Evolutionary conservation across 1,140 invertebrate species (phyloP).

Genomic region (Apis florea): DNA sequence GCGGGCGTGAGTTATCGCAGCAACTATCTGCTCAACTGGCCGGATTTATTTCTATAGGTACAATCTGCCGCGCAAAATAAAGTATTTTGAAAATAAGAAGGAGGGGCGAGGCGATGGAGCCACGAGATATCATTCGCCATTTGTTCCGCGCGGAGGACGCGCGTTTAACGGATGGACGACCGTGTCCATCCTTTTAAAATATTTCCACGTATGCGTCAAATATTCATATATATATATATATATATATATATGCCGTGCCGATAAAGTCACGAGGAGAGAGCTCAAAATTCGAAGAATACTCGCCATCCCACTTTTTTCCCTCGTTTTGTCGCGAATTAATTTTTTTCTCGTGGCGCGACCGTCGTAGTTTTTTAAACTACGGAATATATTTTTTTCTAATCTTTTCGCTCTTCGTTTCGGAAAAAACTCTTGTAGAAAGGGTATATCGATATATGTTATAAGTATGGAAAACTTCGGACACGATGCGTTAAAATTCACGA

Average conservation of each 20-base stretch:
- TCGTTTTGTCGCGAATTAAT: too few relatives aligned
- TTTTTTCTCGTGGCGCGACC: not conserved
- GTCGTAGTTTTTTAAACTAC: too few relatives aligned
- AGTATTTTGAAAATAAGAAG: slow-evolving; percentile 72
- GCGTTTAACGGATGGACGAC: slow-evolving; percentile 26
- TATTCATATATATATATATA: too few relatives aligned
- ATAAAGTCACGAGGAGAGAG: not conserved
- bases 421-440: too few relatives aligned
- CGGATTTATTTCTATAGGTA: slow-evolving; percentile 79
- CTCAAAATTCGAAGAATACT: not conserved
- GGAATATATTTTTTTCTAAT: too few relatives aligned
- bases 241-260: too few relatives aligned
- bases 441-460: too few relatives aligned
- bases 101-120: slow-evolving; percentile 49
- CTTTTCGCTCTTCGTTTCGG: too few relatives aligned
- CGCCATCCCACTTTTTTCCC: too few relatives aligned
- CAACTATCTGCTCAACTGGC: slow-evolving; percentile 75
- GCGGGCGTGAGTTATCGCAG: slow-evolving; percentile 69
- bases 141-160: slow-evolving; percentile 50
- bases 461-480: slow-evolving; percentile 28
- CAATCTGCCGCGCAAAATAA: slow-evolving; percentile 77
- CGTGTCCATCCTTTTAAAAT: not conserved
- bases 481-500: slow-evolving; percentile 42
- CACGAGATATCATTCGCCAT: slow-evolving; percentile 60
- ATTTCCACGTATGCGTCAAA: not conserved